Percentiles rank a stretch among this genome's conserved stretches.
Conservation (phyloP, 2,113 vertebrate genomes). For the Seriola aureovittata region DNA sequence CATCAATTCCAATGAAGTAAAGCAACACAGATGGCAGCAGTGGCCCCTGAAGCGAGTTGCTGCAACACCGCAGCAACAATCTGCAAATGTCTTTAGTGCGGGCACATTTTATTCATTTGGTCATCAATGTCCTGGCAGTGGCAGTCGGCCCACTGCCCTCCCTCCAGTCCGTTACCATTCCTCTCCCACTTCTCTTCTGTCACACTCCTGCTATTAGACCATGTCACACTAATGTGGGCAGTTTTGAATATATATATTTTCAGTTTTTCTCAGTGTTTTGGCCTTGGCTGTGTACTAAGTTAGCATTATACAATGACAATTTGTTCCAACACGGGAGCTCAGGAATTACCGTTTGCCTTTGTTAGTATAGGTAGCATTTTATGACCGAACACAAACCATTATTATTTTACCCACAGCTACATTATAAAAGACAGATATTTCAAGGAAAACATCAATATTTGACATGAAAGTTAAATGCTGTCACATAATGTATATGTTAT, state of each 20-base stretch:
- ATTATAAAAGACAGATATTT: background rate
- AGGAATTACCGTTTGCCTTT: background rate
- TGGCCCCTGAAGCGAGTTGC: slow-evolving; percentile 36
- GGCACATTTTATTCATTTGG: slow-evolving; percentile 58
- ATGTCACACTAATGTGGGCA: slow-evolving; percentile 40
- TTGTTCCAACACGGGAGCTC: background rate
- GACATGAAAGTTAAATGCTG: background rate
- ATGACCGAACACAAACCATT: background rate
- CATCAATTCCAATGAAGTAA: slow-evolving; percentile 24
- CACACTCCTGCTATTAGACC: slow-evolving; percentile 16
- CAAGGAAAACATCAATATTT: slow-evolving; percentile 14
- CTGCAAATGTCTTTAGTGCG: slow-evolving; percentile 28
- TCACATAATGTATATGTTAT: background rate
- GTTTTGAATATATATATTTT: slow-evolving; percentile 25
- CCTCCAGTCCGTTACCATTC: slow-evolving; percentile 18
- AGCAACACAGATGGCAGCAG: slow-evolving; percentile 40
- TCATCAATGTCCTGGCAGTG: slow-evolving; percentile 54
- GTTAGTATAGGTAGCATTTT: background rate
- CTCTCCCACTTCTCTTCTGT: slow-evolving; percentile 30
- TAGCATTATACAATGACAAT: background rate
- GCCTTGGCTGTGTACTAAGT: background rate
- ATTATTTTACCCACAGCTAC: background rate
- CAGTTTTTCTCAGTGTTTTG: slow-evolving; percentile 1
- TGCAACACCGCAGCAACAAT: slow-evolving; percentile 29
- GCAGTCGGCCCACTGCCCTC: slow-evolving; percentile 27